Conservation (phyloP, 1,140 invertebrate genomes). For the Sminthurinus signatus region DNA sequence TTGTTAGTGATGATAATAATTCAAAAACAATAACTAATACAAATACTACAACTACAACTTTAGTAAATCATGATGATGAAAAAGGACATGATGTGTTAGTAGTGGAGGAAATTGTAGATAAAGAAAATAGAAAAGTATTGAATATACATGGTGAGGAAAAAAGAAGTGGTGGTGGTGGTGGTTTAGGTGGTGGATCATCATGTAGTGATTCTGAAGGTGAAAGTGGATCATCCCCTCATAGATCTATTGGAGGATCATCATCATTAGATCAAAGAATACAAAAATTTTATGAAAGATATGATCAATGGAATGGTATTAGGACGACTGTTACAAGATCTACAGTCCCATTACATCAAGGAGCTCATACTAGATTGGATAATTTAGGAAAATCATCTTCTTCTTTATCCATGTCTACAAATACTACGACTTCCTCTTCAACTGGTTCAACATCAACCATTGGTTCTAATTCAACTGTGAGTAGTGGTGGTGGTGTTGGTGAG, state of each 20-base stretch:
- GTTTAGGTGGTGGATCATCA: slow-evolving; percentile 21
- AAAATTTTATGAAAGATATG: slow-evolving; percentile 83
- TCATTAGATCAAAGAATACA: too few species aligned
- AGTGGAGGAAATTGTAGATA: neutral
- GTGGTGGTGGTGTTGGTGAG: too few species aligned
- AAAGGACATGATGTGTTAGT: neutral
- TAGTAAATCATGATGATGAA: too few species aligned
- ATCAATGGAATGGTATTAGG: slow-evolving; percentile 72
- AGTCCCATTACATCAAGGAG: slow-evolving; percentile 11
- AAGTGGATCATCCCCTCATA: slow-evolving; percentile 43
- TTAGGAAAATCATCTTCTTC: slow-evolving; percentile 39
- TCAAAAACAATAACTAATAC: neutral
- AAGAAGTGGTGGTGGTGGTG: neutral
- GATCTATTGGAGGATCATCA: too few species aligned
- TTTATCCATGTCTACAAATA: slow-evolving; percentile 47
- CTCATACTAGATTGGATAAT: neutral
- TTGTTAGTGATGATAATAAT: neutral
- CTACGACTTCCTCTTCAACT: too few species aligned
- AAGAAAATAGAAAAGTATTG: neutral
- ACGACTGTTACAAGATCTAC: slow-evolving; percentile 40
- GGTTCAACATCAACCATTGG: too few species aligned
- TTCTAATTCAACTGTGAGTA: too few species aligned
- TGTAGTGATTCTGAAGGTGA: slow-evolving; percentile 47
- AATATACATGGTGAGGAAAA: neutral
- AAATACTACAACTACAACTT: too few species aligned